Conservation (phyloP, 2,888 invertebrate species). For the Trypoxylon attenuatum region DNA sequence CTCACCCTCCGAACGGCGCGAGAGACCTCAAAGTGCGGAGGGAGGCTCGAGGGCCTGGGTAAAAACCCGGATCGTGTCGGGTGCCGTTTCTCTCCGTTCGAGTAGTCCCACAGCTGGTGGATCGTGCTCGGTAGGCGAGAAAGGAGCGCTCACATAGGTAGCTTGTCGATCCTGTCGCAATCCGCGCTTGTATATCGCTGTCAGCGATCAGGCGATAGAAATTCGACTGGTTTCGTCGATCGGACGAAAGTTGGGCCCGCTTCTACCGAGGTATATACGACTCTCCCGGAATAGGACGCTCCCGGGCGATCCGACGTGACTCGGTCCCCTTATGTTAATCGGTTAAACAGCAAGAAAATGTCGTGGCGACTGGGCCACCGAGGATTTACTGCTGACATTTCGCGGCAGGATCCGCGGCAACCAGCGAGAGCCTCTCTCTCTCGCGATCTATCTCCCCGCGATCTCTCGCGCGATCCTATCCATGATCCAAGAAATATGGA, state of each 20-base stretch:
- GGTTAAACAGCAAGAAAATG: slow-evolving; percentile 46
- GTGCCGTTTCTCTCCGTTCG: neutral
- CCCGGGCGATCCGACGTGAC: slow-evolving; percentile 31
- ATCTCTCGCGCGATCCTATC: slow-evolving; percentile 25
- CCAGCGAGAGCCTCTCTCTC: slow-evolving; percentile 14
- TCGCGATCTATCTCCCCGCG: slow-evolving; percentile 8
- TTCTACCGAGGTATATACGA: slow-evolving; percentile 8
- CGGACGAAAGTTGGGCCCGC: neutral
- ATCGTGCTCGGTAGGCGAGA: no score
- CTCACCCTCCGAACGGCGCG: neutral
- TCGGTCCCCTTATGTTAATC: slow-evolving; percentile 51
- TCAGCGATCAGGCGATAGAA: neutral
- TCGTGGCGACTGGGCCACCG: slow-evolving; percentile 39
- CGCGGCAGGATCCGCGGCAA: neutral
- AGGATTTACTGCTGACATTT: slow-evolving; percentile 59
- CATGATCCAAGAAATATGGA: slow-evolving; percentile 18
- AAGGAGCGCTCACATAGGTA: no score
- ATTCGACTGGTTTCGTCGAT: neutral
- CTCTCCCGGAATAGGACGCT: slow-evolving; percentile 32
- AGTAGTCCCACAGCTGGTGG: neutral
- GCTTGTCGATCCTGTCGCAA: no score
- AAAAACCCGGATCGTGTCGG: neutral
- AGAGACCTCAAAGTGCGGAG: neutral
- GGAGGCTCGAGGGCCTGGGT: neutral
- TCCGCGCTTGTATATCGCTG: neutral